These are phyloP conservation scores for Tetragnatha montana DNA, from an alignment of 2,888 invertebrate species.

Conservation along the genomic window DNA sequence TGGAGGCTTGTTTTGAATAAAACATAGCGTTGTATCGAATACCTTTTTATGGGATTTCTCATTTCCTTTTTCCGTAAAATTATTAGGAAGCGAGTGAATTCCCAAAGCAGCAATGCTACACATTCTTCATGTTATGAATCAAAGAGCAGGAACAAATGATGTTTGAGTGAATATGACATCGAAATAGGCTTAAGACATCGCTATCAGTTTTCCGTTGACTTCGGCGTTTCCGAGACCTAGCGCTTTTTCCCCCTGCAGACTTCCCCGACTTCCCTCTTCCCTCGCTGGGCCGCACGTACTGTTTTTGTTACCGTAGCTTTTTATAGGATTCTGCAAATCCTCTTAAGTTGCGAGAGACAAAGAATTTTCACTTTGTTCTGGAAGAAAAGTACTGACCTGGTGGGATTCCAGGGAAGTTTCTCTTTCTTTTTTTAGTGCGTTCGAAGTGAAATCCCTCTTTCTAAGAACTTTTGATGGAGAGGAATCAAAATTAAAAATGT, in stretches of 20 bases:
- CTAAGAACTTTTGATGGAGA: background rate
- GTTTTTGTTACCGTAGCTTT: conserved; percentile 29
- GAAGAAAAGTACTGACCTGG: background rate
- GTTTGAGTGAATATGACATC: conserved; percentile 17
- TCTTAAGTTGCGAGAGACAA: conserved; percentile 39
- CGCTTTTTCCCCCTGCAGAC: conserved; percentile 7
- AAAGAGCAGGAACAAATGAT: conserved; percentile 25
- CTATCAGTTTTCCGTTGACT: conserved; percentile 15
- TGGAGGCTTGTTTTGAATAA: conserved; percentile 16
- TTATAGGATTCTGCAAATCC: conserved; percentile 58
- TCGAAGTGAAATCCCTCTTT: too few relatives aligned
- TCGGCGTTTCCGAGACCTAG: background rate
- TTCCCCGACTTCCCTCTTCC: background rate
- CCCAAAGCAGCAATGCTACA: conserved; percentile 36
- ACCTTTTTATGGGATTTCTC: conserved; percentile 13
- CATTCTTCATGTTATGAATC: conserved; percentile 35
- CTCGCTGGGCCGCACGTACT: background rate
- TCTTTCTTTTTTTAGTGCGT: background rate
- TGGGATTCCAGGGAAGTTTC: background rate
- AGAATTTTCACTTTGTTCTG: conserved; percentile 49
- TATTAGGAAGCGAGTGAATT: conserved; percentile 12
- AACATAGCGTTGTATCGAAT: conserved; percentile 18
- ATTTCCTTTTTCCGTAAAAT: conserved; percentile 24
- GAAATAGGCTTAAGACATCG: conserved; percentile 48
- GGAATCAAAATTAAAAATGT: background rate